phyloP scores from a whole-genome alignment of 2,113 vertebrate species.

The Ameiurus melas region DNA sequence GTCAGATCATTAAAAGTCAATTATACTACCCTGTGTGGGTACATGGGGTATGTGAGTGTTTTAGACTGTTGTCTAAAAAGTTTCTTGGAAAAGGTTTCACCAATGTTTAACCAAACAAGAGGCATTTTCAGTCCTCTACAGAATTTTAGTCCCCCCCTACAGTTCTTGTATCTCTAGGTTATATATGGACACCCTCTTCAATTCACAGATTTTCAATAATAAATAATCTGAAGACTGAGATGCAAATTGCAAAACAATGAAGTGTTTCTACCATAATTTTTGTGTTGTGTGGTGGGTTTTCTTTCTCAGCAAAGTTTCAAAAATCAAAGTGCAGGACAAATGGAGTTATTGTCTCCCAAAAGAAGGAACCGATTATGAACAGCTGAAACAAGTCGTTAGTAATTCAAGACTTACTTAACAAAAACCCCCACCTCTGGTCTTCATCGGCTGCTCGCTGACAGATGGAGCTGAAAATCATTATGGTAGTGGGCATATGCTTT shows the following conservation, averaged over 20 bases:
- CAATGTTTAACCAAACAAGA: neutral
- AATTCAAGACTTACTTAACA: too few species aligned
- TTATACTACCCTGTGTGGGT: constrained; percentile 72
- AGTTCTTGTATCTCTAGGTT: neutral
- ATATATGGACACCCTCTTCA: neutral
- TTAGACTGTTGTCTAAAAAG: constrained; percentile 40
- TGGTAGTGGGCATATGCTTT: too few species aligned
- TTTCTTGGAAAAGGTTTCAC: constrained; percentile 19
- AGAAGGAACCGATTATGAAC: too few species aligned
- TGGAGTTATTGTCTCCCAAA: too few species aligned
- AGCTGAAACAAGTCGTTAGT: too few species aligned
- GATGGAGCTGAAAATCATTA: too few species aligned
- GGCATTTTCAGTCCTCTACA: neutral
- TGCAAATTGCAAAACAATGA: neutral
- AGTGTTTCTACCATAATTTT: neutral
- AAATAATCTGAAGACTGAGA: neutral
- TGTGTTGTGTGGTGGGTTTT: neutral
- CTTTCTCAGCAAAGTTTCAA: too few species aligned
- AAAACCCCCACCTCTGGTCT: too few species aligned
- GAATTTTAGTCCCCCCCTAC: neutral
- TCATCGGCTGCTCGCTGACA: too few species aligned
- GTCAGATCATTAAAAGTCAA: constrained; percentile 89
- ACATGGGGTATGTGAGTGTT: constrained; percentile 39
- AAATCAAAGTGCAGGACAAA: too few species aligned
- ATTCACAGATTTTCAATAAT: neutral